phyloP scores from a whole-genome alignment of 2,888 invertebrate species.

The Boloria selene region DNA sequence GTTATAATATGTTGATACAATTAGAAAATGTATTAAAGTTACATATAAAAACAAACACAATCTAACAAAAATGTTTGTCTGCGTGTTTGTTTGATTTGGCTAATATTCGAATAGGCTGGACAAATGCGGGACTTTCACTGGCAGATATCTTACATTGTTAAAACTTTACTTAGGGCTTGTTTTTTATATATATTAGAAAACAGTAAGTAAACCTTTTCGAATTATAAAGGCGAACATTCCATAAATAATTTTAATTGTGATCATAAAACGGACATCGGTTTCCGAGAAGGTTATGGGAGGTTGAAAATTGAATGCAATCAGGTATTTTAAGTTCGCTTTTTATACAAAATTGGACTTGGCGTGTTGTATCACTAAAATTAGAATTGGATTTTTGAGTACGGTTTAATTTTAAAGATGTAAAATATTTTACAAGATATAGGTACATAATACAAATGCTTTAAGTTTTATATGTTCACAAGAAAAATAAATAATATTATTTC shows the following conservation, averaged over 20 bases:
- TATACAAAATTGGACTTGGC: constrained; percentile 4
- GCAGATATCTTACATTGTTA: no score
- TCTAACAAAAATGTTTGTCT: no score
- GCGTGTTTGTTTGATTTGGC: no score
- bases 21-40: no score
- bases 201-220: not conserved
- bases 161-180: not conserved
- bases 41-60: no score
- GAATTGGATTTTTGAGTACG: not conserved
- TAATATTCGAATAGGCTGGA: no score
- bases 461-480: no score
- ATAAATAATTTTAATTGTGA: constrained; percentile 8
- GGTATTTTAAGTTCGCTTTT: constrained; percentile 29
- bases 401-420: not conserved
- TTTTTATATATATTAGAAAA: not conserved
- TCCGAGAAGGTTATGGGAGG: constrained; percentile 39
- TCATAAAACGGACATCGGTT: constrained; percentile 17
- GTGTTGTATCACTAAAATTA: constrained; percentile 17
- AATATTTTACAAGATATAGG: no score
- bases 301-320: constrained; percentile 33
- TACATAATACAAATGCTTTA: no score
- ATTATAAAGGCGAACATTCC: not conserved
- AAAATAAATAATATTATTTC: no score
- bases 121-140: no score
- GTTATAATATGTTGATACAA: no score